Evolutionary conservation across 1,140 invertebrate species (phyloP).

Genomic region (Orussus abietinus): DNA sequence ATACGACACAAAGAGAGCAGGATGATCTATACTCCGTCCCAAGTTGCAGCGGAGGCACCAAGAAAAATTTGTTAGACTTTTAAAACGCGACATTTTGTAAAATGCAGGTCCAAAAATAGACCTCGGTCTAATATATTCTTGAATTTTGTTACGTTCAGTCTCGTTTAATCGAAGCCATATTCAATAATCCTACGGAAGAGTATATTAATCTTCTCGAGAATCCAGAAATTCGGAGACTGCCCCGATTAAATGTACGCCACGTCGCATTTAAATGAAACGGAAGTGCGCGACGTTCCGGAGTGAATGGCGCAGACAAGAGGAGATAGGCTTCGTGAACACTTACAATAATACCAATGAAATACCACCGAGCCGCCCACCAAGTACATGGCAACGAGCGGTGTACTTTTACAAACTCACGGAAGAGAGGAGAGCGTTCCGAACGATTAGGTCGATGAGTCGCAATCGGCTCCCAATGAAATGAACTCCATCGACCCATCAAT

Average conservation of each 20-base stretch:
- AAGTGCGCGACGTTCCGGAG: conserved; percentile 15
- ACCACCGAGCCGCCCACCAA: conserved; percentile 5
- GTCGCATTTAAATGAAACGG: conserved; percentile 4
- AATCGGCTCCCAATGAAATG: too few species aligned
- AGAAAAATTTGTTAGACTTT: conserved; percentile 59
- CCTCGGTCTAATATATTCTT: too few species aligned
- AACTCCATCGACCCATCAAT: too few species aligned
- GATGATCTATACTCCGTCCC: conserved; percentile 54
- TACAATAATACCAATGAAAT: conserved; percentile 37
- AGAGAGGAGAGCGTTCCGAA: too few species aligned
- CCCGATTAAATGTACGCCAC: conserved; percentile 2
- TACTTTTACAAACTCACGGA: too few species aligned
- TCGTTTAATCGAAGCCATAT: too few species aligned
- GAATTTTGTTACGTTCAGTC: too few species aligned
- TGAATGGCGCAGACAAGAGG: conserved; percentile 24
- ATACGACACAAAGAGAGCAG: conserved; percentile 64
- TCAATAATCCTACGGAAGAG: conserved; percentile 4
- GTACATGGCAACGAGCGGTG: too few species aligned
- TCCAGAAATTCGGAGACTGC: too few species aligned
- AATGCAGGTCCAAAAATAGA: too few species aligned
- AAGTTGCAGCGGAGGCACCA: conserved; percentile 39
- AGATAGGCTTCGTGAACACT: conserved; percentile 43
- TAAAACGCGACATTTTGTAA: too few species aligned
- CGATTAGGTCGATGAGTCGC: too few species aligned
- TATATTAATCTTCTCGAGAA: not conserved